Base-by-base conservation (phyloP, 2,888 invertebrate genomes). In the Lissocephala sabroskyi region DNA sequence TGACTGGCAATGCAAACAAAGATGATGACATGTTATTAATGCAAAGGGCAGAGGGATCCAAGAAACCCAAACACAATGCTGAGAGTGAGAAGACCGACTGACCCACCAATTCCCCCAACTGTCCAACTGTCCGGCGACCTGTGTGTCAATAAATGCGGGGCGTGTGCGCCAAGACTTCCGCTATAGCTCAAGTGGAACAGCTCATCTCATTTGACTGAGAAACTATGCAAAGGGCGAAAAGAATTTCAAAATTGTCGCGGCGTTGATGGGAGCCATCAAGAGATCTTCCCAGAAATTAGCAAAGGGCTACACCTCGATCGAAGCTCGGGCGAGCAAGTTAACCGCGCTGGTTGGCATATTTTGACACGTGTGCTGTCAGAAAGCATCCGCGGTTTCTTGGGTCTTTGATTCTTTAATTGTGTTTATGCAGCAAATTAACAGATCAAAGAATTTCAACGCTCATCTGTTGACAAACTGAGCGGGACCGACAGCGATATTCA, bases 391-490 rank as follows among this genome's bases (percentile, higher is more conserved):
- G 70, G 77, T 43, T n/a, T n/a, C n/a, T n/a, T 45, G 55, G 53
- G 65, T 62, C 81, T 82, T 80, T 82, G 83, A 82, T 82, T 82
- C n/a, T n/a, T 76, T 66, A 82, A 79, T 75, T 76, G 68, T 73
- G 67, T 76, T 79, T 76, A 75, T 78, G 75, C 79, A 74, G 73
- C 71, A 71, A 79, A 79, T 74, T 74, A 74, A 68, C 67, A 82
- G 82, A 82, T 82, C 82, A 82, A 82, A 81, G 80, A 53, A 59
- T 51, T 26, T 43, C 29, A 32, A 43, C 43, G 26, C 23, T 23
- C 19, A 33, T 35, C 7, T 35, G 17, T 5, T 30, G 39, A 35
- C 39, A 42, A 17, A 39, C 3, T 23, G 23, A 23, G 3, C 4
- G 7, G 4, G 23, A 23, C 23, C 7, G n/a, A 23, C 7, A 23